Percentiles rank a stretch among this genome's conserved stretches.
These are phyloP conservation scores for Parazoanthus atlanticus DNA, from an alignment of 92 coral and sea anemone species.

Conservation along the genomic window DNA sequence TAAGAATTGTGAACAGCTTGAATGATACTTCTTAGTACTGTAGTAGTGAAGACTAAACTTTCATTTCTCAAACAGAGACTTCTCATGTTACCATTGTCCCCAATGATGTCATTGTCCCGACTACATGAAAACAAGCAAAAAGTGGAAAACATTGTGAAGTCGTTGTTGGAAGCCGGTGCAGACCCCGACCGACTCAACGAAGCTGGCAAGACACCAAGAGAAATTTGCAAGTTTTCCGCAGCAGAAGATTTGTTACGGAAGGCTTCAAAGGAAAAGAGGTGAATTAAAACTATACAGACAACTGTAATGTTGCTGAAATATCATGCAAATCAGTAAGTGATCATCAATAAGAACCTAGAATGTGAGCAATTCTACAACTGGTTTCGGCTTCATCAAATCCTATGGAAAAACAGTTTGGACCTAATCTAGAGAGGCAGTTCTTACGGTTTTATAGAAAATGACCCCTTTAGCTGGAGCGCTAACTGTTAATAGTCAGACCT, in stretches of 20 bases:
- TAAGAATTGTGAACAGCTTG: too few species aligned
- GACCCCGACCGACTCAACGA: conserved; percentile 1
- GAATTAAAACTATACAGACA: not conserved
- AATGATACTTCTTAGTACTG: not conserved
- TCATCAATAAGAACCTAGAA: too few species aligned
- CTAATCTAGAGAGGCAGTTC: too few species aligned
- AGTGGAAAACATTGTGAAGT: not conserved
- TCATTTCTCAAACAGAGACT: not conserved
- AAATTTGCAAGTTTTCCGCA: not conserved
- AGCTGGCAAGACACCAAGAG: conserved; percentile 1
- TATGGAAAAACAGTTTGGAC: too few species aligned
- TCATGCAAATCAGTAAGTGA: too few species aligned
- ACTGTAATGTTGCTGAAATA: too few species aligned
- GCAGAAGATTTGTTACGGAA: not conserved
- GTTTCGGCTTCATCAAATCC: too few species aligned
- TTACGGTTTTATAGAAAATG: too few species aligned
- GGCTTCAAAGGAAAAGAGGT: conserved; percentile 4
- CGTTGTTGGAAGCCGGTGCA: not conserved
- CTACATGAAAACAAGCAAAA: not conserved
- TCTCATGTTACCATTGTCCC: not conserved
- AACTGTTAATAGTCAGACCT: too few species aligned
- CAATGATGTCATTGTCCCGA: not conserved
- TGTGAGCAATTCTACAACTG: too few species aligned
- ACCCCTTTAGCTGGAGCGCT: too few species aligned
- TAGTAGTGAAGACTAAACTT: not conserved